Percentiles rank a stretch among this genome's conserved stretches.
phyloP scores from a whole-genome alignment of 35 echinoderm and acorn worm species.

The Apostichopus japonicus region DNA sequence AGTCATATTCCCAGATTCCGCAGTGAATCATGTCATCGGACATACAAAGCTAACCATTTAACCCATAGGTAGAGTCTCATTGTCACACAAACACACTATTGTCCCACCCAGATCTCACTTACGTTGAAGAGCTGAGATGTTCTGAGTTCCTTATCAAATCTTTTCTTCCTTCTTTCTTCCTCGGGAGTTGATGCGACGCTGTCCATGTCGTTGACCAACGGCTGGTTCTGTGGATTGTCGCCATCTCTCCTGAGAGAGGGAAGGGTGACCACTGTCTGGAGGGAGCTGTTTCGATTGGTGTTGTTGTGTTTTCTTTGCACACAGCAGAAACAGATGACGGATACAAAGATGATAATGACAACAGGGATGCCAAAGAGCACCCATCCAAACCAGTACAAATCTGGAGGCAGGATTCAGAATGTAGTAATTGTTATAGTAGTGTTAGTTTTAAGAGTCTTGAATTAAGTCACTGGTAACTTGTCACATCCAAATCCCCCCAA shows the following conservation, averaged over 20 bases:
- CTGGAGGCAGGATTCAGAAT: too few relatives aligned
- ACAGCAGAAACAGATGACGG: constrained; percentile 35
- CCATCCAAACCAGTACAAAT: constrained; percentile 39
- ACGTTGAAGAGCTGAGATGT: constrained; percentile 18
- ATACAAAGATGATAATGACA: not conserved
- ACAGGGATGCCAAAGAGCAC: constrained; percentile 26
- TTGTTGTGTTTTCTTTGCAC: not conserved
- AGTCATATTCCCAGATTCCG: too few relatives aligned
- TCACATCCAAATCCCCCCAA: too few relatives aligned
- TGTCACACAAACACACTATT: too few relatives aligned
- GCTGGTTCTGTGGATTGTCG: constrained; percentile 14
- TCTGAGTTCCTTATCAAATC: constrained; percentile 1
- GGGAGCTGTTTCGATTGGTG: not conserved
- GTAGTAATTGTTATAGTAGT: too few relatives aligned
- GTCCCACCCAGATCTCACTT: not conserved
- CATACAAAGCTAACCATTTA: too few relatives aligned
- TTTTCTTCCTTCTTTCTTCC: constrained; percentile 16
- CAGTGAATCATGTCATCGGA: too few relatives aligned
- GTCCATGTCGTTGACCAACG: constrained; percentile 26
- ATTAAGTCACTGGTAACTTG: too few relatives aligned
- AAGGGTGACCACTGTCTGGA: constrained; percentile 32
- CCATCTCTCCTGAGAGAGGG: not conserved
- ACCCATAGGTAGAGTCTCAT: too few relatives aligned
- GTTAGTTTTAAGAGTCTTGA: too few relatives aligned
- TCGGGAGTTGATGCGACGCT: constrained; percentile 39